Percentiles rank a stretch among this genome's conserved stretches.
phyloP scores from a whole-genome alignment of 2,113 vertebrate genomes.

The Narcine bancroftii region DNA sequence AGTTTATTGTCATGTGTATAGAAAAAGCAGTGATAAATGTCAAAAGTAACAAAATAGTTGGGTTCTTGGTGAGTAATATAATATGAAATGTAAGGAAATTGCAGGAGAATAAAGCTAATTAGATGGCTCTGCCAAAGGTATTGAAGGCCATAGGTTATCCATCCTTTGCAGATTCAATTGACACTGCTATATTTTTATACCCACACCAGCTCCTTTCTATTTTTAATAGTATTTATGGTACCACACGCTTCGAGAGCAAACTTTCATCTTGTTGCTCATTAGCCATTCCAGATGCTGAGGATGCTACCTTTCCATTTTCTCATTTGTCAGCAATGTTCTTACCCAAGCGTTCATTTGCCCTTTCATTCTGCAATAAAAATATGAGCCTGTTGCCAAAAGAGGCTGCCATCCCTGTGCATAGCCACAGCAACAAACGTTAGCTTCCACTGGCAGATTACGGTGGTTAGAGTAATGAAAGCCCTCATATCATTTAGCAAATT shows the following conservation, averaged over 20 bases:
- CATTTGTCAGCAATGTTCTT: background rate
- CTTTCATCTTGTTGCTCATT: background rate
- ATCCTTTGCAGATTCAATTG: too few species aligned
- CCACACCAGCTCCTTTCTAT: background rate
- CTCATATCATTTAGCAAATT: background rate
- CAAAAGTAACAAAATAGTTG: too few species aligned
- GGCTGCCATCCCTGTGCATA: background rate
- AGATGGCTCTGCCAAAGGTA: too few species aligned
- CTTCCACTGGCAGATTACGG: slow-evolving; percentile 8
- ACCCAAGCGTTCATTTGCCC: background rate
- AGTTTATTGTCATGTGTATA: too few species aligned
- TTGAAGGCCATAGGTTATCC: too few species aligned
- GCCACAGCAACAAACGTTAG: background rate
- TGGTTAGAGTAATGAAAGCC: slow-evolving; percentile 18
- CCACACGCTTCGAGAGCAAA: too few species aligned
- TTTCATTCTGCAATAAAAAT: background rate
- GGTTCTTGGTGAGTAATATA: too few species aligned
- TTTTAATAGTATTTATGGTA: background rate
- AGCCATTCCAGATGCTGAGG: background rate
- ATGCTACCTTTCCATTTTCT: background rate
- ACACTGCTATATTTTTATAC: background rate
- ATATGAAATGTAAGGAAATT: too few species aligned
- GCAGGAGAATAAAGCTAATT: too few species aligned
- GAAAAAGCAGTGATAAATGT: too few species aligned
- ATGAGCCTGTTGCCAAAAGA: background rate